Evolutionary conservation across 2,113 vertebrate genomes (phyloP).

Genomic region (Platanista minor): DNA sequence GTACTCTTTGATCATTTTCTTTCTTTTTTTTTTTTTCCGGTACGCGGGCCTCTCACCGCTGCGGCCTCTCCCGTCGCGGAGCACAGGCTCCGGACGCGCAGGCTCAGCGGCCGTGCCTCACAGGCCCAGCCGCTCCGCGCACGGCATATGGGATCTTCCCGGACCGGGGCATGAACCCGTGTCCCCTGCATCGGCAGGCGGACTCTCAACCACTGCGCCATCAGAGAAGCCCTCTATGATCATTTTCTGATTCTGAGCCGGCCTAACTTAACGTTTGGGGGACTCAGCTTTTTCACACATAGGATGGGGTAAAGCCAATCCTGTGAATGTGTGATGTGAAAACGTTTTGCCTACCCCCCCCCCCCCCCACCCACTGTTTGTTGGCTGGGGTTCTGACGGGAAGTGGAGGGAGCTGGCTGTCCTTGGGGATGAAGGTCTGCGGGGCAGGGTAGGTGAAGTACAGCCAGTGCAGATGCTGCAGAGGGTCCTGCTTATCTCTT

Average conservation of each 20-base stretch:
- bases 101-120: too few species aligned
- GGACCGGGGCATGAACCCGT: too few species aligned
- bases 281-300: neutral
- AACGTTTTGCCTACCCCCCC: too few species aligned
- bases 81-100: too few species aligned
- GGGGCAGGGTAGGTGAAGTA: neutral
- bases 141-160: too few species aligned
- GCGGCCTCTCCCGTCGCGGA: too few species aligned
- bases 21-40: too few species aligned
- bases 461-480: fast-evolving
- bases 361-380: fast-evolving
- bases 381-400: neutral
- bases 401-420: neutral
- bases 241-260: neutral
- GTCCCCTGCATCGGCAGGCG: too few species aligned
- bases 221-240: too few species aligned
- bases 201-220: too few species aligned
- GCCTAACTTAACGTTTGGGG: neutral
- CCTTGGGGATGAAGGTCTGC: neutral
- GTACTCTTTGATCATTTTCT: fast-evolving
- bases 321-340: neutral
- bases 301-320: neutral
- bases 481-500: neutral
- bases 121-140: too few species aligned
- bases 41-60: too few species aligned